A percentile compares a stretch with the other conserved stretches of the same genome.
Conservation (phyloP, 2,113 vertebrate species). For the Notothenia rossii region DNA sequence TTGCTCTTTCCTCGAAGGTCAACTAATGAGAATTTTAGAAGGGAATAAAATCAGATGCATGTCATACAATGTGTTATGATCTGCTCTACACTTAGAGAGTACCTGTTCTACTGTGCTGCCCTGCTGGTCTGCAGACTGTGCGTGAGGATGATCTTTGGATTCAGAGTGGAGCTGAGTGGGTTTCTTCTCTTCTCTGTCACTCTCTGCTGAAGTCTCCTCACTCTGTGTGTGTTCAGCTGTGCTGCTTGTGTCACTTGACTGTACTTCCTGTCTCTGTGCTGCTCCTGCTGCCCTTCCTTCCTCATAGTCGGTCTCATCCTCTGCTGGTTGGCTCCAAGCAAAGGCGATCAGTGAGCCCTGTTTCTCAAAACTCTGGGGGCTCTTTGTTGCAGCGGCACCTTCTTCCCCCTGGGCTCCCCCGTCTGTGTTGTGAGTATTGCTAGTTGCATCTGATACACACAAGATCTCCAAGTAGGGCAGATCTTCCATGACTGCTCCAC, state of each 20-base stretch:
- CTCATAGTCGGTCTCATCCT: conserved; percentile 25
- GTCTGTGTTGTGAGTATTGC: background rate
- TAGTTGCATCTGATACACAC: conserved; percentile 47
- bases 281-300: conserved; percentile 5
- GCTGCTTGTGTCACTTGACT: background rate
- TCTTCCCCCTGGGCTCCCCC: conserved; percentile 3
- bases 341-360: conserved; percentile 81
- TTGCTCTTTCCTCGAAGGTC: background rate
- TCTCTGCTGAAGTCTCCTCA: conserved; percentile 22
- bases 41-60: background rate
- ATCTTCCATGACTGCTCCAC: conserved; percentile 70
- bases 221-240: conserved; percentile 13
- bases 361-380: conserved; percentile 65
- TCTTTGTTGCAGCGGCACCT: conserved; percentile 4
- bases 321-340: conserved; percentile 81
- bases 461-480: conserved; percentile 84
- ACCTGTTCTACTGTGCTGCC: conserved; percentile 40
- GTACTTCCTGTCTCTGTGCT: conserved; percentile 14
- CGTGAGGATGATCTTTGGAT: background rate
- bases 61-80: background rate
- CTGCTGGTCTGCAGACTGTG: conserved; percentile 37
- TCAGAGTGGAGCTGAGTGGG: background rate
- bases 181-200: conserved; percentile 11
- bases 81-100: background rate
- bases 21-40: conserved; percentile 3